These are phyloP conservation scores for Lagria hirta DNA, from an alignment of 2,888 invertebrate species.

Conservation along the genomic window DNA sequence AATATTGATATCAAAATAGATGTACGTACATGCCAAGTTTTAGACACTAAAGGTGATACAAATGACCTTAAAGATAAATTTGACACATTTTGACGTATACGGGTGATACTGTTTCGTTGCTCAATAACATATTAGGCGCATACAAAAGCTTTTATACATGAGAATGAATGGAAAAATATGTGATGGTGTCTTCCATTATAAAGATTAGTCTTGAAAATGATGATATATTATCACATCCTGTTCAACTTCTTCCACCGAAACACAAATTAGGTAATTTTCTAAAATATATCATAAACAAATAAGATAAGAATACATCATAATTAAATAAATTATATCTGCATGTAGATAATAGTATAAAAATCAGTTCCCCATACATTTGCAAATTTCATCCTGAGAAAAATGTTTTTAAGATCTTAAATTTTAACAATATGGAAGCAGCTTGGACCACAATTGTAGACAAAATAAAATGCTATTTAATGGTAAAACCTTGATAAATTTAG, in stretches of 20 bases:
- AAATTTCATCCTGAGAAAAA: background rate
- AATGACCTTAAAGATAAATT: conserved; percentile 32
- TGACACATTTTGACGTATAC: conserved; percentile 45
- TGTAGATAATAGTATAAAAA: too few relatives aligned
- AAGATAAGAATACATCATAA: too few relatives aligned
- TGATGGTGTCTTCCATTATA: conserved; percentile 5
- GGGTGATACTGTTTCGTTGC: conserved; percentile 36
- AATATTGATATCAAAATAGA: conserved; percentile 24
- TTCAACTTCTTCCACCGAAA: too few relatives aligned
- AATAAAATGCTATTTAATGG: conserved; percentile 1
- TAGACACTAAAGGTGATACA: conserved; percentile 18
- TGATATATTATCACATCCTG: conserved; percentile 20
- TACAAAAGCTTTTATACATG: conserved; percentile 13
- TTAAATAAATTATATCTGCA: too few relatives aligned
- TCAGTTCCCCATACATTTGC: too few relatives aligned
- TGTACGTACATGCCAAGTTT: conserved; percentile 18
- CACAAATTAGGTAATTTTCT: too few relatives aligned
- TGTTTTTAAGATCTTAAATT: conserved; percentile 18
- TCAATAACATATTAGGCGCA: conserved; percentile 13
- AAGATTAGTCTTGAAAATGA: conserved; percentile 14
- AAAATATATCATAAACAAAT: too few relatives aligned
- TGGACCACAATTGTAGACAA: conserved; percentile 7
- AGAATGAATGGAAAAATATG: conserved; percentile 19
- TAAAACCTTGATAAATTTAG: conserved; percentile 36
- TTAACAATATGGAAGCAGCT: too few relatives aligned